These are phyloP conservation scores for Nothoprocta pentlandii DNA, from an alignment of 2,113 vertebrate genomes.

Conservation along the genomic window DNA sequence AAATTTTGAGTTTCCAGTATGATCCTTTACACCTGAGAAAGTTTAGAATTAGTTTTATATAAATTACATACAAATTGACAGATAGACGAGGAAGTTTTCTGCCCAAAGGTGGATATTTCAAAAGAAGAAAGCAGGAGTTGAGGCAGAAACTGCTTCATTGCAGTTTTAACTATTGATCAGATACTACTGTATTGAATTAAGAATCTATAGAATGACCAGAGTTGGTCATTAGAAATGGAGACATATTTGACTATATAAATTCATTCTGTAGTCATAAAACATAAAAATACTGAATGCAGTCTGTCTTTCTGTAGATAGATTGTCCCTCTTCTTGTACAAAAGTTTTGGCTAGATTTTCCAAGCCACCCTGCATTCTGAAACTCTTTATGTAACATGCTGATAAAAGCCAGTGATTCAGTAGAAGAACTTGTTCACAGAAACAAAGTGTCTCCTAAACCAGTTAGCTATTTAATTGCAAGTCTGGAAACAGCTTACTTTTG, in stretches of 20 bases:
- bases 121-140: background rate
- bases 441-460: background rate
- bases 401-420: slow-evolving; percentile 30
- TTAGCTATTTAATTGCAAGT: slow-evolving; percentile 9
- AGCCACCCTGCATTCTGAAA: background rate
- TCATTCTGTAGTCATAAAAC: background rate
- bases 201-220: background rate
- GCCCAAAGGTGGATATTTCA: background rate
- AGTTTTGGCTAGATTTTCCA: background rate
- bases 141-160: background rate
- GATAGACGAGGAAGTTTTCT: background rate
- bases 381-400: background rate
- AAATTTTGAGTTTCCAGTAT: background rate
- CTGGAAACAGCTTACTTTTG: slow-evolving; percentile 33
- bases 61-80: background rate
- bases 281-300: background rate
- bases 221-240: background rate
- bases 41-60: background rate
- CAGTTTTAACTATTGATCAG: background rate
- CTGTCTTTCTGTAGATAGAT: background rate
- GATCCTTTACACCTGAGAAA: background rate
- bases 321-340: background rate
- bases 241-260: background rate
- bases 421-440: slow-evolving; percentile 31
- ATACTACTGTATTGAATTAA: background rate